These are phyloP conservation scores for Uromys caudimaculatus DNA, from an alignment of 2,797 vertebrate species.

Conservation along the genomic window DNA sequence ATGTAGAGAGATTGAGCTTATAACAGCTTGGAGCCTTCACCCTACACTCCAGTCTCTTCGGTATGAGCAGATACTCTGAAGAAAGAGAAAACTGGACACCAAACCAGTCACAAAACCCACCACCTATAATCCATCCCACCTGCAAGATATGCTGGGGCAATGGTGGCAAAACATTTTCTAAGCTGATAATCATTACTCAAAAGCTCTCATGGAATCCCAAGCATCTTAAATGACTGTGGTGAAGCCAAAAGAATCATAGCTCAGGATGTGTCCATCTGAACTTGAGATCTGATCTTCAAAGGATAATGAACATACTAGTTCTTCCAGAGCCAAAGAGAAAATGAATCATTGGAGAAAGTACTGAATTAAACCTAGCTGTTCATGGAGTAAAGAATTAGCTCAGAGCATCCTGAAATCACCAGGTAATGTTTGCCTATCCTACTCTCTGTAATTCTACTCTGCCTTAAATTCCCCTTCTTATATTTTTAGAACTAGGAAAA, in stretches of 20 bases:
- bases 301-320: neutral
- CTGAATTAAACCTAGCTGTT: neutral
- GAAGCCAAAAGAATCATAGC: neutral
- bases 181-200: neutral
- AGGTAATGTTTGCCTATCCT: neutral
- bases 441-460: neutral
- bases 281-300: neutral
- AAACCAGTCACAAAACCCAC: neutral
- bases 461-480: neutral
- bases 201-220: neutral
- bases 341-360: neutral
- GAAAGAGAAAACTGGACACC: neutral
- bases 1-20: neutral
- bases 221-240: neutral
- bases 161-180: neutral
- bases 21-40: neutral
- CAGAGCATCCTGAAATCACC: neutral
- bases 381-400: neutral
- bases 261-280: too few species aligned
- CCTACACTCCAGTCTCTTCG: neutral
- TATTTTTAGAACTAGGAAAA: slow-evolving; percentile 47
- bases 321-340: neutral
- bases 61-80: neutral
- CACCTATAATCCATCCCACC: neutral
- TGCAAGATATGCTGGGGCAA: neutral